A percentile compares a stretch with the other conserved stretches of the same genome.
These are phyloP conservation scores for Hemicordylus capensis DNA, from an alignment of 2,113 vertebrate species.

Conservation along the genomic window DNA sequence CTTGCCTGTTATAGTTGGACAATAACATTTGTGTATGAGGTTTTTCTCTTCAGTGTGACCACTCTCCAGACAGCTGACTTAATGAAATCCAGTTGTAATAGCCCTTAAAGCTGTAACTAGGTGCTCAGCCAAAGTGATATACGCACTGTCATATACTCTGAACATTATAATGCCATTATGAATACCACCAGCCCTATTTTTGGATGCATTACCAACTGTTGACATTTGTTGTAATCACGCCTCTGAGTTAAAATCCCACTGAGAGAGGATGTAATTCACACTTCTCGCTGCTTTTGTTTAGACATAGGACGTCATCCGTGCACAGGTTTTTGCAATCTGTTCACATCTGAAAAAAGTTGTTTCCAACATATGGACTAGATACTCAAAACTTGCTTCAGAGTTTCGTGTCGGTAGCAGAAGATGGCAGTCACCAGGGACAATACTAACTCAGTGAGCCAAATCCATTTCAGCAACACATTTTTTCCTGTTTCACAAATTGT, in stretches of 20 bases:
- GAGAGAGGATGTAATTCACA: conserved; percentile 15
- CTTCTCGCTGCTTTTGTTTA: conserved; percentile 22
- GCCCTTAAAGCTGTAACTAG: not conserved
- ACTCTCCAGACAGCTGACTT: not conserved
- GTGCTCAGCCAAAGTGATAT: not conserved
- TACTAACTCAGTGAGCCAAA: not conserved
- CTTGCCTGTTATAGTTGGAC: not conserved
- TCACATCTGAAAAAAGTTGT: not conserved
- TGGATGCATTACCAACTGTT: not conserved
- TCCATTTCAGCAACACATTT: not conserved
- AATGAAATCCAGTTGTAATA: not conserved
- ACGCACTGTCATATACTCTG: not conserved
- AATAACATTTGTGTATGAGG: not conserved
- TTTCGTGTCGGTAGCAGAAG: conserved; percentile 20
- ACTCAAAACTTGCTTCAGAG: not conserved
- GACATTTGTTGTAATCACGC: conserved; percentile 4
- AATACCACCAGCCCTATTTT: not conserved
- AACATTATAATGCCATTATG: not conserved
- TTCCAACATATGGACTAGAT: conserved; percentile 13
- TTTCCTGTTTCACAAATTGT: not conserved
- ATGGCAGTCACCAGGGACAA: not conserved
- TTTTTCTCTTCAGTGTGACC: not conserved
- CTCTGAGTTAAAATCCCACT: not conserved
- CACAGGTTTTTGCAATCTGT: conserved; percentile 2
- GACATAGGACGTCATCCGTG: not conserved